Conservation (phyloP, 2,113 vertebrate genomes). For the Orientallactaga bullata region DNA sequence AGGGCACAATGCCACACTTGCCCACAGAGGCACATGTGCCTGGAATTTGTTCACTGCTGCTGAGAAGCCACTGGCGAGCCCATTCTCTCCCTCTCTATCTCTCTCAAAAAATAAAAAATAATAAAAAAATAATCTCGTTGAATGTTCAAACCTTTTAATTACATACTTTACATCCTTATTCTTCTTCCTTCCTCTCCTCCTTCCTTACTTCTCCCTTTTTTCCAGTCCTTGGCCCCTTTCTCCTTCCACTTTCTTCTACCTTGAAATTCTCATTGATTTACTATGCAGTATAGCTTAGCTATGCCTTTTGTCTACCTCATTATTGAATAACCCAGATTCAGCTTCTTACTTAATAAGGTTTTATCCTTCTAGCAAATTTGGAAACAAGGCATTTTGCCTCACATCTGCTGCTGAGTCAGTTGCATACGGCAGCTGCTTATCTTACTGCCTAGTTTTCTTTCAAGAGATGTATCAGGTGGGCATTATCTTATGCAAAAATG, state of each 20-base stretch:
- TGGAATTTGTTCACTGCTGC: too few relatives aligned
- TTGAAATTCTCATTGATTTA: constrained; percentile 24
- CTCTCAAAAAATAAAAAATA: too few relatives aligned
- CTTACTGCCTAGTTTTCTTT: background rate
- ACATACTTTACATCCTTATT: background rate
- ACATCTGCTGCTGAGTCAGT: constrained; percentile 70
- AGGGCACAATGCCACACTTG: too few relatives aligned
- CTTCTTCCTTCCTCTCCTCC: background rate
- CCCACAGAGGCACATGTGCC: too few relatives aligned
- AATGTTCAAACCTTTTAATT: too few relatives aligned
- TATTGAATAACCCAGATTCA: constrained; percentile 56
- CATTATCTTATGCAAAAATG: background rate
- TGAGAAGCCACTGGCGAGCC: too few relatives aligned
- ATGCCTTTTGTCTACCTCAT: constrained; percentile 33
- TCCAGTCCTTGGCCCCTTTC: background rate
- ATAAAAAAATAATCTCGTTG: background rate
- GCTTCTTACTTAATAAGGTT: constrained; percentile 53
- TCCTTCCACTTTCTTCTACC: background rate
- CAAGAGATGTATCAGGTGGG: background rate
- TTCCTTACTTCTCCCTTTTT: background rate
- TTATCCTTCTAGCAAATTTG: constrained; percentile 64
- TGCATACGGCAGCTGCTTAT: constrained; percentile 45
- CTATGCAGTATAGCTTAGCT: background rate
- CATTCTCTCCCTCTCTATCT: too few relatives aligned
- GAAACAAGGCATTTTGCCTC: constrained; percentile 41